Evolutionary conservation across 1,140 invertebrate genomes (phyloP).

Genomic region (Ceratosolen solmsi): DNA sequence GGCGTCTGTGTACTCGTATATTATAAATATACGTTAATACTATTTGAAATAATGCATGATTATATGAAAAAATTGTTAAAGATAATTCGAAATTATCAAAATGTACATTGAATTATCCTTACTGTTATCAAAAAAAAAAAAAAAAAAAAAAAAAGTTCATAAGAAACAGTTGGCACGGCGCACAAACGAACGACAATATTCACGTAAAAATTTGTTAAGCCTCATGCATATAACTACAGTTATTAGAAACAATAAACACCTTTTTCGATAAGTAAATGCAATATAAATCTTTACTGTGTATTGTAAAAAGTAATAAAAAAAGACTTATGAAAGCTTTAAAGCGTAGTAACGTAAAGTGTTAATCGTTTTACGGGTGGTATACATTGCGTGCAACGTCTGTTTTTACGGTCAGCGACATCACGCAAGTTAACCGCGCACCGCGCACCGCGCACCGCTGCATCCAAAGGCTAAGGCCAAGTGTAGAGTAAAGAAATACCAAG

Average conservation of each 20-base stretch:
- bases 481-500: constrained; percentile 5
- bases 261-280: not conserved
- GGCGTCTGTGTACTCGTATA: no score
- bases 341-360: not conserved
- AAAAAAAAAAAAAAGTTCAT: no score
- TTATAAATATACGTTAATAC: no score
- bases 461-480: constrained; percentile 15
- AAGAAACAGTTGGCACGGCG: no score
- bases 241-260: constrained; percentile 18
- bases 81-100: no score
- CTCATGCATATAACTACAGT: not conserved
- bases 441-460: not conserved
- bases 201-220: no score
- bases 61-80: no score
- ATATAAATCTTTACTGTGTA: constrained; percentile 28
- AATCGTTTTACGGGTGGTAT: constrained; percentile 33
- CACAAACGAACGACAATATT: no score
- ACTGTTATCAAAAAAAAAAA: no score
- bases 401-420: constrained; percentile 12
- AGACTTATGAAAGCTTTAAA: not conserved
- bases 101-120: no score
- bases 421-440: not conserved
- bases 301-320: not conserved
- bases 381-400: not conserved
- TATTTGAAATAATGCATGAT: no score